These are phyloP conservation scores for Limnephilus lunatus DNA, from an alignment of 2,888 invertebrate genomes.

Conservation along the genomic window DNA sequence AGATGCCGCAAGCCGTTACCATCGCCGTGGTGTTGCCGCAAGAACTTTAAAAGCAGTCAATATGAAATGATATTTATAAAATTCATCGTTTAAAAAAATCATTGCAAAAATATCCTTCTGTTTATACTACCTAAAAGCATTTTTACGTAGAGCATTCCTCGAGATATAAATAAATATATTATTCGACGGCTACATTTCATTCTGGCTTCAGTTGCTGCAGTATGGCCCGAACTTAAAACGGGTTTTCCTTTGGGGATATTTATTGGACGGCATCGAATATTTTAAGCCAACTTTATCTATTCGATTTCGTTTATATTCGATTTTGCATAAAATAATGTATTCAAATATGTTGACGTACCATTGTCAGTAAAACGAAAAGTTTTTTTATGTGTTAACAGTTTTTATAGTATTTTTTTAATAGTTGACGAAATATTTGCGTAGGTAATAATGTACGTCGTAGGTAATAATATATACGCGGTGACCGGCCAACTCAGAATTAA, in stretches of 20 bases:
- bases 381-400: too few relatives aligned
- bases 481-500: too few relatives aligned
- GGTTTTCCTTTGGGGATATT: background rate
- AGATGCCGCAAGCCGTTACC: too few relatives aligned
- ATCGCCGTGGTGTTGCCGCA: too few relatives aligned
- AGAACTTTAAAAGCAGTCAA: too few relatives aligned
- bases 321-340: background rate
- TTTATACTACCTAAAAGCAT: background rate
- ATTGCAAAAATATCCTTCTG: background rate
- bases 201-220: background rate
- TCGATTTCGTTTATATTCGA: background rate
- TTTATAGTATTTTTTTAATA: too few relatives aligned
- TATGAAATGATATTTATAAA: too few relatives aligned
- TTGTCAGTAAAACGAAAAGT: background rate
- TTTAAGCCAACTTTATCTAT: background rate
- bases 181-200: background rate
- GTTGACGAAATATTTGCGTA: too few relatives aligned
- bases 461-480: too few relatives aligned
- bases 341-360: background rate
- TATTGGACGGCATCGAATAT: background rate
- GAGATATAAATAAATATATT: background rate
- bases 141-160: background rate
- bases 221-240: background rate
- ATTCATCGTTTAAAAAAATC: background rate
- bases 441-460: too few relatives aligned